These are phyloP conservation scores for Clarias macrocephalus DNA, from an alignment of 2,113 vertebrate species.

Conservation along the genomic window DNA sequence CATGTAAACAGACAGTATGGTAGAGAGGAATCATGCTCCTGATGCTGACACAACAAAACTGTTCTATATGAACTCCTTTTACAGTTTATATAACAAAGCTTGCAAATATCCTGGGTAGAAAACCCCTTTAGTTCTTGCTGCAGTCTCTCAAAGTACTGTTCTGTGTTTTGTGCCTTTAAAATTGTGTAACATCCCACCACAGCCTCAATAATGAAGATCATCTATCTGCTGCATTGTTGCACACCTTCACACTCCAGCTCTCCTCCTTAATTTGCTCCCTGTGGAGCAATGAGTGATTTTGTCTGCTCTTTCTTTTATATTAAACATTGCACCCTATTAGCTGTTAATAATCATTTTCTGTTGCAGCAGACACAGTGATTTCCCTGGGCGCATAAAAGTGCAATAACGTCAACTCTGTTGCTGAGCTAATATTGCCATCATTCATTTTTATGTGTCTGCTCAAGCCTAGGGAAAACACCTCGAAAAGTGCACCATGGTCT, in stretches of 20 bases:
- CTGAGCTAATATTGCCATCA: constrained; percentile 76
- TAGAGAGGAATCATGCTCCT: not conserved
- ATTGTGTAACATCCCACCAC: constrained; percentile 65
- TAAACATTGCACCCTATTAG: constrained; percentile 87
- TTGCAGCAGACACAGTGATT: constrained; percentile 84
- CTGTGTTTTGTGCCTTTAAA: constrained; percentile 53
- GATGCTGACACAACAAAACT: not conserved
- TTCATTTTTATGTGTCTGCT: constrained; percentile 70
- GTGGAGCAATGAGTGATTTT: constrained; percentile 74
- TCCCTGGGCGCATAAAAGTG: constrained; percentile 84
- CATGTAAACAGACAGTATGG: not conserved
- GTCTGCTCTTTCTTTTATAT: constrained; percentile 80
- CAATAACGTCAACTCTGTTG: constrained; percentile 75
- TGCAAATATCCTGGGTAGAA: constrained; percentile 1
- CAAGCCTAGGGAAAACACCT: constrained; percentile 66
- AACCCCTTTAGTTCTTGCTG: not conserved
- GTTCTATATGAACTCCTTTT: not conserved
- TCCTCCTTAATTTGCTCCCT: constrained; percentile 86
- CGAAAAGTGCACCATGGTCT: constrained; percentile 37
- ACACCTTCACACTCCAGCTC: constrained; percentile 71
- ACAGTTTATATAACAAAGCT: constrained; percentile 25
- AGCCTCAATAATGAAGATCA: constrained; percentile 83
- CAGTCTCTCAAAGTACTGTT: constrained; percentile 51
- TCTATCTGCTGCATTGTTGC: constrained; percentile 80
- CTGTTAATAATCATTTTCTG: constrained; percentile 84